Percentiles rank a stretch among this genome's conserved stretches.
These are phyloP conservation scores for Erythrolamprus reginae DNA, from an alignment of 2,113 vertebrate genomes.

Conservation along the genomic window DNA sequence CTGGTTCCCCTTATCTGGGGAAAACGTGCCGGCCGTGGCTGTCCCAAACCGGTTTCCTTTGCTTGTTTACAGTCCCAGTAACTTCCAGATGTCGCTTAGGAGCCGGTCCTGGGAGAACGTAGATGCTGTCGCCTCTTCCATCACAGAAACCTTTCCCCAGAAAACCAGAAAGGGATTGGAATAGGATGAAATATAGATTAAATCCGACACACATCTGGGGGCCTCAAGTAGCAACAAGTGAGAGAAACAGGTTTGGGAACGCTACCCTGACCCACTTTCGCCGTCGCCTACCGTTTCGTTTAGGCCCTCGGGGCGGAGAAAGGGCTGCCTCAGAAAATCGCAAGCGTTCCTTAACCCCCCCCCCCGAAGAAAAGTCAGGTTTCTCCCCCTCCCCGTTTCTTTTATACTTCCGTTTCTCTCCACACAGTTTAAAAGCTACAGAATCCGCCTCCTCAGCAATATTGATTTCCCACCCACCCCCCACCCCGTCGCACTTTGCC, in stretches of 20 bases:
- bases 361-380: slow-evolving; percentile 36
- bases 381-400: background rate
- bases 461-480: slow-evolving; percentile 79
- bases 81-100: background rate
- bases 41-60: background rate
- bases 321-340: background rate
- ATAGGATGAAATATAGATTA: no score
- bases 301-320: background rate
- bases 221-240: background rate
- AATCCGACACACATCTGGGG: background rate
- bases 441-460: slow-evolving; percentile 72
- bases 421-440: slow-evolving; percentile 71
- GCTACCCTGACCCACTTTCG: background rate
- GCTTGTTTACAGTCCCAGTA: background rate
- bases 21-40: background rate
- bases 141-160: background rate
- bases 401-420: slow-evolving; percentile 66
- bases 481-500: slow-evolving; percentile 57
- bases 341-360: background rate
- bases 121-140: background rate
- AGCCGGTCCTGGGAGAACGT: background rate
- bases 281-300: background rate
- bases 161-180: background rate
- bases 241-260: background rate
- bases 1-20: background rate